Base-by-base conservation (phyloP, 2,888 invertebrate species). In the Parthenolecanium corni region DNA sequence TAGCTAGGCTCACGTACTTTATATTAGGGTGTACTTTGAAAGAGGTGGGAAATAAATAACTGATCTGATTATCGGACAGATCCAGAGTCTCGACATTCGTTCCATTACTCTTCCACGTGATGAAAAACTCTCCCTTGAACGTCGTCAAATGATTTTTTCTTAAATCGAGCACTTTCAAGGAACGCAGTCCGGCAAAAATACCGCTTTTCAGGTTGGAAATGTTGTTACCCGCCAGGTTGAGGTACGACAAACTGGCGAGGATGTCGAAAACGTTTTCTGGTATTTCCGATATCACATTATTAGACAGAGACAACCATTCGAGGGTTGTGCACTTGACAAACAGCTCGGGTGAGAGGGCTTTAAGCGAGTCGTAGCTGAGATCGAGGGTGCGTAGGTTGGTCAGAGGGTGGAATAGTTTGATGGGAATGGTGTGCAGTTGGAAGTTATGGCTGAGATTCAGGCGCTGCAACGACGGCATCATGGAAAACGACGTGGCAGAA, bases 51-150 rank as follows among this genome's bases (percentile, higher is more conserved):
- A 88, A 89, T 44, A 91, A 75, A 71, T 89, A 87, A 70, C 84
- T 86, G 44, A 92, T 76, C 70, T 85, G 82, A 74, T 90, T 90
- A 67, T 85, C 77, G 0, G 86, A 84, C 52, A 92, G 79, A 73
- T 92, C 88, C 65, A 93, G 76, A 65, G 85, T 78, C 75, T 89
- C 85, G 49, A 92, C 76, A 65, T 86, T 83, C 9, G 70, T 70
- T 14, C 68, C 68, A 61, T 70, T 70, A 53, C 68, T 68, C 49
- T 69, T 65, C 58, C 64, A 87, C 0, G 87, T 88, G 68, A 88
- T 86, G 72, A 90, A 89, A 71, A 85, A 83, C 74, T 89, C 89
- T 1, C 89, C 89, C 74, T 85, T 84, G 73, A 90, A 89, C 0
- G 85, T 84, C 40, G 79, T 84, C 67, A 91, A 72, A 70, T 84